Conservation (phyloP, 2,888 invertebrate genomes). For the Cataglyphis livida region DNA sequence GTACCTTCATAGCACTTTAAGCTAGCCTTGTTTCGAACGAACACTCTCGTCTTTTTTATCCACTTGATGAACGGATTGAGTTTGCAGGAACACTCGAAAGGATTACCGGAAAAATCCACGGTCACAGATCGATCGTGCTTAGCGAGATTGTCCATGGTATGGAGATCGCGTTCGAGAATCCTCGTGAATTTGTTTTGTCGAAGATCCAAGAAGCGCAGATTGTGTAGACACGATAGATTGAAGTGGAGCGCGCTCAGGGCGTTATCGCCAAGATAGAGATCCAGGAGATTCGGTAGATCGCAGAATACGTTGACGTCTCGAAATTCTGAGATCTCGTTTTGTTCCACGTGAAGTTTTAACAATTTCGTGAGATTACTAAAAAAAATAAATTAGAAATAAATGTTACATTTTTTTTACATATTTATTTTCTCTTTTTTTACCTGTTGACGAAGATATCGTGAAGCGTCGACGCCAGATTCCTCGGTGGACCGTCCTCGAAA, state of each 20-base stretch:
- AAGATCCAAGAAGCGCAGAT: slow-evolving; percentile 90
- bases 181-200: slow-evolving; percentile 89
- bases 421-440: slow-evolving; percentile 56
- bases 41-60: slow-evolving; percentile 88
- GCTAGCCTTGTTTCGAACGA: slow-evolving; percentile 87
- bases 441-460: slow-evolving; percentile 90
- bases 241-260: slow-evolving; percentile 88
- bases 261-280: slow-evolving; percentile 91
- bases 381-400: neutral
- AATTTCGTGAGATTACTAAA: slow-evolving; percentile 88
- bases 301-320: slow-evolving; percentile 90
- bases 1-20: slow-evolving; percentile 86
- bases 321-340: slow-evolving; percentile 91
- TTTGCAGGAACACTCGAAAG: slow-evolving; percentile 90
- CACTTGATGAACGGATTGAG: slow-evolving; percentile 88
- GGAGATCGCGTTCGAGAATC: slow-evolving; percentile 86
- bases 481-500: slow-evolving; percentile 89
- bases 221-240: slow-evolving; percentile 89
- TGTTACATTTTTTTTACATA: neutral
- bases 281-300: slow-evolving; percentile 89
- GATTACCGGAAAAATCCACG: slow-evolving; percentile 90
- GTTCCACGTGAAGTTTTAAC: slow-evolving; percentile 91
- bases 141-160: slow-evolving; percentile 87
- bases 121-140: slow-evolving; percentile 86
- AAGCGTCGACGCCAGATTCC: slow-evolving; percentile 88